Conservation (phyloP, 1,140 invertebrate species). For the Drosophila sp. region DNA sequence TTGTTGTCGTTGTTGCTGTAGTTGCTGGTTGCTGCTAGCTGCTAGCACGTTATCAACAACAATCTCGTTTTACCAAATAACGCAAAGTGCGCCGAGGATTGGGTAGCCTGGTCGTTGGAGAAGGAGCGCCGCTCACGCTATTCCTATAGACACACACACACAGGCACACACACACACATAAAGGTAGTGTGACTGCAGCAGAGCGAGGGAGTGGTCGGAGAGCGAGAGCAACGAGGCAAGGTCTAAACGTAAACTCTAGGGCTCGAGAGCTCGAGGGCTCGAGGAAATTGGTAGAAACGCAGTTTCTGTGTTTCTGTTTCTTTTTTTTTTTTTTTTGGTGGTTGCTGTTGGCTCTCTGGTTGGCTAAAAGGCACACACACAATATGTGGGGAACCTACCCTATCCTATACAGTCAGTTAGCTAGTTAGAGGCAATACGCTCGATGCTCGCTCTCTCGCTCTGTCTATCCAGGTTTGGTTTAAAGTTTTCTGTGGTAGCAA, state of each 20-base stretch:
- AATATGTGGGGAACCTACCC: slow-evolving; percentile 55
- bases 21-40: slow-evolving; percentile 52
- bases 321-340: slow-evolving; percentile 55
- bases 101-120: background rate
- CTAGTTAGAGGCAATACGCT: slow-evolving; percentile 18
- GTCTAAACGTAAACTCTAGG: slow-evolving; percentile 49
- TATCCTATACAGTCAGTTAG: slow-evolving; percentile 30
- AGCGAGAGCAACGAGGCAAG: slow-evolving; percentile 27
- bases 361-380: slow-evolving; percentile 61
- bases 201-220: slow-evolving; percentile 62
- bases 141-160: slow-evolving; percentile 37
- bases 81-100: slow-evolving; percentile 64
- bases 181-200: background rate
- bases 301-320: slow-evolving; percentile 22
- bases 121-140: slow-evolving; percentile 37
- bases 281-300: slow-evolving; percentile 72
- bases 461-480: slow-evolving; percentile 54
- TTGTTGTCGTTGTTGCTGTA: slow-evolving; percentile 13
- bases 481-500: slow-evolving; percentile 82
- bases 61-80: slow-evolving; percentile 81
- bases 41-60: slow-evolving; percentile 75
- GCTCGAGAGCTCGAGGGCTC: slow-evolving; percentile 53
- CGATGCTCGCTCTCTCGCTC: slow-evolving; percentile 25
- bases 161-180: background rate
- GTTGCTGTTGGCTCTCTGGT: slow-evolving; percentile 76